phyloP scores from a whole-genome alignment of 2,113 vertebrate genomes.

The Siniperca chuatsi region DNA sequence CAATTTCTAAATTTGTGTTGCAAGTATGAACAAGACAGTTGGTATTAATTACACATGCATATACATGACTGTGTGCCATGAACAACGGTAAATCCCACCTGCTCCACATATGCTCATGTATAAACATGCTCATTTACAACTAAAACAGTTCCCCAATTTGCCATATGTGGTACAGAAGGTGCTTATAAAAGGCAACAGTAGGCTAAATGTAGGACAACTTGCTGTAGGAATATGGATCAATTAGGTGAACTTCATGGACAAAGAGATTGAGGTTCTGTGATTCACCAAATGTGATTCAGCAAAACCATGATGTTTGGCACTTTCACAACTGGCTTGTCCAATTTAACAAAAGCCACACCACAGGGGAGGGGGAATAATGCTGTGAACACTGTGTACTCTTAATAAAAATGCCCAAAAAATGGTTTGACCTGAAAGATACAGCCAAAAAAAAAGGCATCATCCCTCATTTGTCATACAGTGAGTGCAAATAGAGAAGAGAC shows the following conservation, averaged over 20 bases:
- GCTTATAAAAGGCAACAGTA: background rate
- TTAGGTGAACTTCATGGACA: background rate
- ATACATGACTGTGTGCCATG: background rate
- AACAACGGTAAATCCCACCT: background rate
- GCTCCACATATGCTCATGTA: background rate
- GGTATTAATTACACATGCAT: background rate
- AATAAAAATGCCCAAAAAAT: background rate
- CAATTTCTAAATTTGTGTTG: background rate
- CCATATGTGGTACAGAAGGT: background rate
- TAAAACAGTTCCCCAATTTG: background rate
- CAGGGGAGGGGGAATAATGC: background rate
- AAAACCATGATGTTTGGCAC: background rate
- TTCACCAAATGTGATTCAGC: conserved; percentile 8
- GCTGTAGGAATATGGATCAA: background rate
- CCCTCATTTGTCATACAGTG: background rate
- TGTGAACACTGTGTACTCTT: background rate
- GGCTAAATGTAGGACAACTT: background rate
- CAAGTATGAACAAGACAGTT: background rate
- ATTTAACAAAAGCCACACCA: background rate
- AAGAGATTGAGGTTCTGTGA: background rate
- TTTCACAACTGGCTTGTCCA: background rate
- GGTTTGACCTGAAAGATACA: background rate
- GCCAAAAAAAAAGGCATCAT: background rate
- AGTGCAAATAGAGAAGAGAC: background rate
- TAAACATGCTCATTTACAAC: conserved; percentile 2